These are phyloP conservation scores for Patella caerulea DNA, from an alignment of 2,888 invertebrate species.

Conservation along the genomic window DNA sequence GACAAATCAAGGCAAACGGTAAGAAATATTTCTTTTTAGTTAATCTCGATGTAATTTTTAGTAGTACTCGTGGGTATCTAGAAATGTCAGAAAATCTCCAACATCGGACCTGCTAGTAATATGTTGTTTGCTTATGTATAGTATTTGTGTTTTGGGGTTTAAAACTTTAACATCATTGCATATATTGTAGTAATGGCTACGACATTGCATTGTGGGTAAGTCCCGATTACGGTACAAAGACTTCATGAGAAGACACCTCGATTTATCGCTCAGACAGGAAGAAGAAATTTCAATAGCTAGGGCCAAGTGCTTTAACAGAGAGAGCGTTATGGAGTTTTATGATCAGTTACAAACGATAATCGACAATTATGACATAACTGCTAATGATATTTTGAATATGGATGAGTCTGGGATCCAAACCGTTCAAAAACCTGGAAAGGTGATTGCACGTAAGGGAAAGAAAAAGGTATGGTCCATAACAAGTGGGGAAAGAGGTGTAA, in stretches of 20 bases:
- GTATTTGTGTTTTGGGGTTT: no score
- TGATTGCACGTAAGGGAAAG: slow-evolving; percentile 6
- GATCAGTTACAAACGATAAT: slow-evolving; percentile 1
- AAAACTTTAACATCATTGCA: no score
- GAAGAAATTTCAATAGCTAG: slow-evolving; percentile 17
- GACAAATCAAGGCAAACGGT: no score
- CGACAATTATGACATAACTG: not conserved
- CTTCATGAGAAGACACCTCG: slow-evolving; percentile 18
- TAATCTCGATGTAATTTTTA: no score
- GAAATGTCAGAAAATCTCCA: no score
- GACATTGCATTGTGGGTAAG: no score
- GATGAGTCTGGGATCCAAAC: slow-evolving; percentile 15
- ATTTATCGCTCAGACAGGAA: slow-evolving; percentile 13
- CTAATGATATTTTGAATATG: not conserved
- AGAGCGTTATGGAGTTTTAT: slow-evolving; percentile 14
- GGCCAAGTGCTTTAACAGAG: slow-evolving; percentile 19
- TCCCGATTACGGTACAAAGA: slow-evolving; percentile 9
- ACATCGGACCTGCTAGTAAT: no score
- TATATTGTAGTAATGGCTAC: no score
- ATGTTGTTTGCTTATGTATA: no score
- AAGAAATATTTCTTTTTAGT: no score
- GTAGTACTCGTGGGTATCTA: no score
- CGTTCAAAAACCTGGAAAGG: slow-evolving; percentile 10
- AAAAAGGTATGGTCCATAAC: slow-evolving; percentile 11
- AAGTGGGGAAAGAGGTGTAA: not conserved